Evolutionary conservation across 1,140 invertebrate genomes (phyloP).

Genomic region (Oryctes rhinoceros): DNA sequence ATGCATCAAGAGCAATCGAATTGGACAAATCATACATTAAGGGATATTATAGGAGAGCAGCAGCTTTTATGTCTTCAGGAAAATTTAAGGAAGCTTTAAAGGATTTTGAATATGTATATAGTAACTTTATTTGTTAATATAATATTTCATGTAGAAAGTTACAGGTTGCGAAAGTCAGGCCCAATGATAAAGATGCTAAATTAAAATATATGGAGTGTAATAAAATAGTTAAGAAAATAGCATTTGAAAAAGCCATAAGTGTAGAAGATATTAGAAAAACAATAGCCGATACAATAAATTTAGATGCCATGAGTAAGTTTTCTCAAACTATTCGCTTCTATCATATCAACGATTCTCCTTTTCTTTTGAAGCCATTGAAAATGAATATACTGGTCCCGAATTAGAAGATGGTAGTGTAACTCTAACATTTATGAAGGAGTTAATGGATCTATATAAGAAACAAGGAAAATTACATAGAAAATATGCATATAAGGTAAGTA

Average conservation of each 20-base stretch:
- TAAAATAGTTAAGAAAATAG: constrained; percentile 94
- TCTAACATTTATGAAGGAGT: constrained; percentile 80
- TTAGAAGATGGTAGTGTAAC: constrained; percentile 91
- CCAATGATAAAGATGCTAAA: constrained; percentile 94
- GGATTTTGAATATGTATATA: constrained; percentile 93
- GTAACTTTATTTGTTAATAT: constrained; percentile 42
- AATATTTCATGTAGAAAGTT: constrained; percentile 46
- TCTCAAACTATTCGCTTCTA: neutral
- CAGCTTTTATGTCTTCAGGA: constrained; percentile 95
- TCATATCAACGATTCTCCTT: neutral
- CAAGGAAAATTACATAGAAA: constrained; percentile 95
- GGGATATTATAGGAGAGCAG: constrained; percentile 94
- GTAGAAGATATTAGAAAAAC: constrained; percentile 88
- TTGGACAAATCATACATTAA: constrained; percentile 91
- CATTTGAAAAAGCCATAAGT: constrained; percentile 97
- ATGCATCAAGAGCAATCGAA: constrained; percentile 92
- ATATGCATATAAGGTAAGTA: constrained; percentile 93
- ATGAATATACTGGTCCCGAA: constrained; percentile 91
- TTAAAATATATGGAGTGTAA: constrained; percentile 94
- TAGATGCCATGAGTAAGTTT: constrained; percentile 88
- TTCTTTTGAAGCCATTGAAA: constrained; percentile 81
- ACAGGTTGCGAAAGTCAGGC: constrained; percentile 86
- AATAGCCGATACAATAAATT: constrained; percentile 85
- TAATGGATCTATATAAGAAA: constrained; percentile 91
- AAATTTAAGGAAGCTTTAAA: constrained; percentile 96